Evolutionary conservation across 2,113 vertebrate genomes (phyloP), one percentile per base, ranked within the genome.

Genomic region (Scomber scombrus): DNA sequence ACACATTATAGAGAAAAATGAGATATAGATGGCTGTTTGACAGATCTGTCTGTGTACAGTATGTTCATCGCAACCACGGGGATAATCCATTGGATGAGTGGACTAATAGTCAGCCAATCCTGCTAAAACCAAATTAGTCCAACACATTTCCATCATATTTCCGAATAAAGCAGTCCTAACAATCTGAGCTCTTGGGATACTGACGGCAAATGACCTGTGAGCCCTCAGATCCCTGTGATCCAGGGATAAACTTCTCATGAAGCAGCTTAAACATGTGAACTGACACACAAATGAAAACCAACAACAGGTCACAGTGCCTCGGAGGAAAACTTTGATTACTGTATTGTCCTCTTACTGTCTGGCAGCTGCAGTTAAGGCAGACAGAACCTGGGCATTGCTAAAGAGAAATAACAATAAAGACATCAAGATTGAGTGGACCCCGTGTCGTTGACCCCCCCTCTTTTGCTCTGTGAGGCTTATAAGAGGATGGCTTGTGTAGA

Each of bases 91-190:
- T 61, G 85, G 91, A 92, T 92, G 89, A 93, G 92, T 89, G 91
- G 88, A 92, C 92, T 93, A 87, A 91, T 91, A 92, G 89, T 86
- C 74, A 85, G 89, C 86, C 90, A 91, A 94, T 94, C 91, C 93
- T 56, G 45, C 89, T 92, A 92, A 93, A 90, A 86, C 87, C 92
- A 93, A 94, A 93, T 94, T 92, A 93, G 92, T 93, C 90, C 89
- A 90, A 90, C 91, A 91, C 89, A 91, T 92, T 88, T 93, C 87
- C 90, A 88, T 93, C 87, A 91, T 81, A 76, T 91, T 90, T 85
- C 63, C 84, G 84, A 85, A 89, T 88, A 90, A 92, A 92, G 83
- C 80, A 71, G 71, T 73, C 77, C 73, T 23, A 82, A 88, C 88
- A 76, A 93, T 91, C 88, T 79, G 85, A 88, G 90, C 89, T 85